Evolutionary conservation across 2,113 vertebrate genomes (phyloP).

Genomic region (Collichthys lucidus): DNA sequence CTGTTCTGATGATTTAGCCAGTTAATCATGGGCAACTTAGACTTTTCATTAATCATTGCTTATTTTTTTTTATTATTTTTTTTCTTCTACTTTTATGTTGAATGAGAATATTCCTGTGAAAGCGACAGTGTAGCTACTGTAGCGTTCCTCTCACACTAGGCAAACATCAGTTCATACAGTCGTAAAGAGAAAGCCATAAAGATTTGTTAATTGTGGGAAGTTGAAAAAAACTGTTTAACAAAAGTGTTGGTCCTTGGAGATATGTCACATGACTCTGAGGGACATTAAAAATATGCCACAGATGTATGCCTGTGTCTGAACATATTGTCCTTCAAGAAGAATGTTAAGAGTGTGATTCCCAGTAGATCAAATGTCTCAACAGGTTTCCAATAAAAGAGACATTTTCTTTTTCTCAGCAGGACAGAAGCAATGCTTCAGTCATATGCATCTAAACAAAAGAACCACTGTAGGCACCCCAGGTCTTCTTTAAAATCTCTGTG

Average conservation of each 20-base stretch:
- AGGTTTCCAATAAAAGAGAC: too few species aligned
- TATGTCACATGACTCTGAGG: not conserved
- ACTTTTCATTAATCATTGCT: slow-evolving; percentile 31
- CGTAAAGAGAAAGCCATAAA: not conserved
- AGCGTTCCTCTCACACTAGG: not conserved
- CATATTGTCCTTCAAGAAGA: not conserved
- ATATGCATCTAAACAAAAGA: slow-evolving; percentile 32
- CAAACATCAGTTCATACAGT: not conserved
- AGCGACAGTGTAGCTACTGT: not conserved
- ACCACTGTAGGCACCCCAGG: slow-evolving; percentile 14
- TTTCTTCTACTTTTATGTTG: slow-evolving; percentile 4
- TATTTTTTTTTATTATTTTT: slow-evolving; percentile 15
- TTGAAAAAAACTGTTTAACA: not conserved
- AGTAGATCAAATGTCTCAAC: not conserved
- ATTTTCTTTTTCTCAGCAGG: not conserved
- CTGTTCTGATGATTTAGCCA: slow-evolving; percentile 34
- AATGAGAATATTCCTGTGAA: not conserved
- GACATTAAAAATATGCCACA: not conserved
- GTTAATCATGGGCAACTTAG: slow-evolving; percentile 15
- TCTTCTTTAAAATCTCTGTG: slow-evolving; percentile 29
- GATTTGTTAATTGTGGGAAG: not conserved
- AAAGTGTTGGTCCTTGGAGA: not conserved
- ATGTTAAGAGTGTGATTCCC: not conserved
- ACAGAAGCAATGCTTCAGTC: slow-evolving; percentile 15
- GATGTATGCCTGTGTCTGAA: not conserved